These are phyloP conservation scores for Triplophysa siluroides DNA, from an alignment of 2,113 vertebrate genomes.

Conservation along the genomic window DNA sequence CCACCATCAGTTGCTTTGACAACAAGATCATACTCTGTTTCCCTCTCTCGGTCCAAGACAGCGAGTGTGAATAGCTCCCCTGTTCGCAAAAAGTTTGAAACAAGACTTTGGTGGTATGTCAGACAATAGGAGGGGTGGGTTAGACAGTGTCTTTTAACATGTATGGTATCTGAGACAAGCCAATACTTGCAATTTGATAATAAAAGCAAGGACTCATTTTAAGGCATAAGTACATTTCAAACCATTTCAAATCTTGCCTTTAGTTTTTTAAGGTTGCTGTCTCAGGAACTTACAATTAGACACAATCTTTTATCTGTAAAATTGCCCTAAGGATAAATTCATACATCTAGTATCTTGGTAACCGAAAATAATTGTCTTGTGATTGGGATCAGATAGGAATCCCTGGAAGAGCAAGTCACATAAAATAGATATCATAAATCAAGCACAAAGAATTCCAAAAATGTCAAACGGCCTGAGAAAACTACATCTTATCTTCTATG, in stretches of 20 bases:
- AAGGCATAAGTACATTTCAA: background rate
- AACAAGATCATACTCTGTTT: slow-evolving; percentile 77
- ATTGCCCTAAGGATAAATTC: slow-evolving; percentile 12
- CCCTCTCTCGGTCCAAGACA: slow-evolving; percentile 83
- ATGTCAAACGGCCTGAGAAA: slow-evolving; percentile 7
- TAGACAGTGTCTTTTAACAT: slow-evolving; percentile 2
- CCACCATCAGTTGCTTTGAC: slow-evolving; percentile 92
- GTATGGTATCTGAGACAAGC: background rate
- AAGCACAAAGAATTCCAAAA: slow-evolving; percentile 18
- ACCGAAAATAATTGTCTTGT: slow-evolving; percentile 17
- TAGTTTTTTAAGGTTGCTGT: background rate
- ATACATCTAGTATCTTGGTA: slow-evolving; percentile 22
- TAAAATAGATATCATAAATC: slow-evolving; percentile 1
- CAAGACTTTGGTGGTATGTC: background rate
- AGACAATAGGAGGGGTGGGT: background rate
- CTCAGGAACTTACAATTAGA: background rate
- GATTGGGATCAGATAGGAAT: slow-evolving; percentile 21
- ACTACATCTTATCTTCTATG: background rate
- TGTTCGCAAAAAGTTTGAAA: slow-evolving; percentile 55
- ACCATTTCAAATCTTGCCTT: background rate
- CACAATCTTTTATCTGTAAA: background rate
- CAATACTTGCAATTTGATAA: slow-evolving; percentile 2
- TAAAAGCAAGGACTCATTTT: background rate
- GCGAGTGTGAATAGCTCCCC: slow-evolving; percentile 86
- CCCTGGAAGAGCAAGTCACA: slow-evolving; percentile 34